A percentile compares a stretch with the other conserved stretches of the same genome.
phyloP scores from a whole-genome alignment of 1,140 invertebrate species.

The Venturia canescens region DNA sequence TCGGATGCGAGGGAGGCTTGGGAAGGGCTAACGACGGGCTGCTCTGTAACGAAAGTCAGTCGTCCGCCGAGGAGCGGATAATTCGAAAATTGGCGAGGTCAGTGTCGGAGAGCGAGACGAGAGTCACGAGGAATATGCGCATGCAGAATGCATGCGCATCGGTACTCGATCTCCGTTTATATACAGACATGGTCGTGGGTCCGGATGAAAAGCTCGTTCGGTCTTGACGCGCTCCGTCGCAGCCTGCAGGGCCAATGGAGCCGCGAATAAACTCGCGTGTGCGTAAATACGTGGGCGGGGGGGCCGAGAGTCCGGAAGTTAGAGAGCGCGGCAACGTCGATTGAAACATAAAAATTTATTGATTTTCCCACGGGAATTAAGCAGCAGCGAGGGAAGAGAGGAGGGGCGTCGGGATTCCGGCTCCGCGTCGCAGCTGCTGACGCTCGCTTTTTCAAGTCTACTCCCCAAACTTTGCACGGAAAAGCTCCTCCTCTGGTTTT shows the following conservation, averaged over 20 bases:
- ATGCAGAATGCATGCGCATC: not conserved
- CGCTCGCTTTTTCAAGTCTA: no score
- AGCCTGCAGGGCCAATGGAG: not conserved
- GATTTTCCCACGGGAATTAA: no score
- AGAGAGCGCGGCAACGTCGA: no score
- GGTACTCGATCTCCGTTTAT: not conserved
- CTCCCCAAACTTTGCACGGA: no score
- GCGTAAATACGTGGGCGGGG: not conserved
- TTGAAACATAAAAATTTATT: no score
- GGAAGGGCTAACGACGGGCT: not conserved
- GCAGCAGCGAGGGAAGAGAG: no score
- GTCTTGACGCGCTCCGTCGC: conserved; percentile 10
- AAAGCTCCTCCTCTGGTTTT: no score
- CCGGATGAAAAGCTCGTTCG: conserved; percentile 12
- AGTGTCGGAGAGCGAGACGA: conserved; percentile 60
- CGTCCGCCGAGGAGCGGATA: conserved; percentile 51
- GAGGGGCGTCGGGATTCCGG: no score
- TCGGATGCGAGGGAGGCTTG: not conserved
- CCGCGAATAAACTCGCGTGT: no score
- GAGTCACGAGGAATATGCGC: conserved; percentile 16
- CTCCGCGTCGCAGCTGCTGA: no score
- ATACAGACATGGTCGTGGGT: not conserved
- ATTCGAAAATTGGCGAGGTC: conserved; percentile 68
- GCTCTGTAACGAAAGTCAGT: conserved; percentile 29
- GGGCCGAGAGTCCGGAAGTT: no score